phyloP scores from a whole-genome alignment of 2,888 invertebrate genomes.

The Adela reaumurella region DNA sequence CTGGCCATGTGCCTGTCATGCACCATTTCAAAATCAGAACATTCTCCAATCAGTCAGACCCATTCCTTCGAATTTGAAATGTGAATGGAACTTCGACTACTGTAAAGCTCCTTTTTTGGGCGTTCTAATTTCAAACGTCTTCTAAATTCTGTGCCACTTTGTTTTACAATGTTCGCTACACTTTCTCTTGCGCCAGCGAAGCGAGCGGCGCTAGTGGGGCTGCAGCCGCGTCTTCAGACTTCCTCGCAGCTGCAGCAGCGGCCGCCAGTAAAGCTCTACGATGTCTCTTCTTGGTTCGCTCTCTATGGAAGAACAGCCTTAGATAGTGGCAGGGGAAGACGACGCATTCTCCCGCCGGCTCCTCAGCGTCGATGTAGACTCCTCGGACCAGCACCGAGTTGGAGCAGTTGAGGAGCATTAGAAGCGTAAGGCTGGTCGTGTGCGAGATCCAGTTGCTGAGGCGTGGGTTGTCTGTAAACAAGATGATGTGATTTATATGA shows the following conservation, averaged over 20 bases:
- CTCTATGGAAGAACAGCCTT: constrained; percentile 69
- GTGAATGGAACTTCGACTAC: too few species aligned
- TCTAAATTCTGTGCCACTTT: too few species aligned
- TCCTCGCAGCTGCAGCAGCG: constrained; percentile 23
- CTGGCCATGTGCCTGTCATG: too few species aligned
- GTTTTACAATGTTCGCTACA: constrained; percentile 19
- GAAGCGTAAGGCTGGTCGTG: constrained; percentile 66
- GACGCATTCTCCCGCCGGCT: constrained; percentile 77
- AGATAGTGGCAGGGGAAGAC: constrained; percentile 83
- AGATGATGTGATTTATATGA: too few species aligned
- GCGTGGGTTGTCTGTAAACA: constrained; percentile 64
- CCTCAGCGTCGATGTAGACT: constrained; percentile 84
- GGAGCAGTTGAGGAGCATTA: constrained; percentile 79
- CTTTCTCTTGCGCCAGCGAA: constrained; percentile 8
- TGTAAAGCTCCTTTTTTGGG: too few species aligned
- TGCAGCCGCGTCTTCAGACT: constrained; percentile 18
- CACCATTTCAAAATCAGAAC: too few species aligned
- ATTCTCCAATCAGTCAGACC: too few species aligned
- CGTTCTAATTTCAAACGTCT: too few species aligned
- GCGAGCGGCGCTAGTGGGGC: constrained; percentile 4
- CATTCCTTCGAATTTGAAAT: too few species aligned
- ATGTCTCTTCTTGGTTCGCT: constrained; percentile 59
- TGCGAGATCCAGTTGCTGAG: constrained; percentile 81
- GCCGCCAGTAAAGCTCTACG: constrained; percentile 31
- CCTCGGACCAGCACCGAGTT: constrained; percentile 85